Evolutionary conservation across 2,113 vertebrate genomes (phyloP), one percentile per base, ranked within the genome.

Genomic region (Sebastes schlegelii): DNA sequence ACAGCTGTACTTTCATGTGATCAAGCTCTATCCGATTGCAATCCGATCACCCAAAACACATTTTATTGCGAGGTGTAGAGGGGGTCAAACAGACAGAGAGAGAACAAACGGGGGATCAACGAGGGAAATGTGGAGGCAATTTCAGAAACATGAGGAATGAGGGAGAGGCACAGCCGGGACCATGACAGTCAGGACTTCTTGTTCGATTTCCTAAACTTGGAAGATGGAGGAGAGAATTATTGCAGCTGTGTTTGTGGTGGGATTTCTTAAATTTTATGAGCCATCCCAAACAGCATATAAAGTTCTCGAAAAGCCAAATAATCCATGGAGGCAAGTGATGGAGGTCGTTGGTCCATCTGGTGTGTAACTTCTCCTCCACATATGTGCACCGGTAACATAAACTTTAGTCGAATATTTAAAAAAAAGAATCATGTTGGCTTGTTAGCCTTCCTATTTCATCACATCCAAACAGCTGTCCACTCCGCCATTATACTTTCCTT

Each of bases 191-290:
- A 26, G 26, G 62, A 72, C 45, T 58, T 74, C 54, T 64, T n/a
- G 40, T 75, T 45, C 2, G 1, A 62, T 60, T 76, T 80, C 54
- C 51, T 61, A 0, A 6, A 60, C 72, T 86, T 63, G 42, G 21
- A 79, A 46, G 74, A 79, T 17, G 21, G 40, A 66, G 43, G 17
- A 58, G 60, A 64, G 8, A 65, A 43, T 79, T 49, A 79, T 73
- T 78, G 57, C 54, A 77, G 71, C 79, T 60, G 84, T 55, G 43
- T 60, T 86, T 66, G 60, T 45, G 34, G 34, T 74, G 52, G 67
- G 66, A 77, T 81, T 82, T 86, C 51, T 72, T 61, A n/a, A 1
- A 57, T 73, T 74, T 83, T 73, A 74, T 79, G 71, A 70, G 8
- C 26, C 48, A 66, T 86, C 68, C 74, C 48, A 13, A 12, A 82